Conservation (phyloP, 2,888 invertebrate genomes). For the Sialis fuliginosa region DNA sequence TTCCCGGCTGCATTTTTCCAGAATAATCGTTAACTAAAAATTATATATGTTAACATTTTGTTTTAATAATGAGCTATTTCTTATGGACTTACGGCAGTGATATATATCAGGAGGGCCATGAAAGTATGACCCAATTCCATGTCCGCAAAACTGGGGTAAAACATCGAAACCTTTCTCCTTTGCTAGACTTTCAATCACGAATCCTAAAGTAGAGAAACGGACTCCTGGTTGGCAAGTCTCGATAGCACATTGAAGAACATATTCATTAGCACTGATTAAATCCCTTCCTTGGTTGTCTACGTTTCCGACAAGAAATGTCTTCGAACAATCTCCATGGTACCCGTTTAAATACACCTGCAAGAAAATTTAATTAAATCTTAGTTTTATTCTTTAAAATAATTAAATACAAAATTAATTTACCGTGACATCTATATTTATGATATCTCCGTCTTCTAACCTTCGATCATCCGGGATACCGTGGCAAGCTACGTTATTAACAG, state of each 20-base stretch:
- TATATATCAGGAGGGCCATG: slow-evolving; percentile 84
- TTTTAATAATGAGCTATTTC: not conserved
- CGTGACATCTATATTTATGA: slow-evolving; percentile 80
- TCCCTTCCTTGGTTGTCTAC: slow-evolving; percentile 55
- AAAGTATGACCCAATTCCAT: slow-evolving; percentile 84
- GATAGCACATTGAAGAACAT: slow-evolving; percentile 48
- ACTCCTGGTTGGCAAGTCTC: slow-evolving; percentile 39
- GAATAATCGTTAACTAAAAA: slow-evolving; percentile 40
- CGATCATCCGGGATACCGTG: slow-evolving; percentile 87
- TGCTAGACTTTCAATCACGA: slow-evolving; percentile 44
- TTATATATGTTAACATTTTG: not conserved
- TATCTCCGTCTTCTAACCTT: slow-evolving; percentile 67
- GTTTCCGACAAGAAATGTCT: slow-evolving; percentile 68
- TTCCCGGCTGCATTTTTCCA: slow-evolving; percentile 66
- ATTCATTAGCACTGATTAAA: slow-evolving; percentile 51
- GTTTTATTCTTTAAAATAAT: not conserved
- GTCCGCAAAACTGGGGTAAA: slow-evolving; percentile 70
- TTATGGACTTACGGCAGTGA: slow-evolving; percentile 48
- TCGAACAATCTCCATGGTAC: slow-evolving; percentile 84
- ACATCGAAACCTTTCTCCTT: slow-evolving; percentile 41
- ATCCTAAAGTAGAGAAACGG: slow-evolving; percentile 42
- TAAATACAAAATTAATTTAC: slow-evolving; percentile 31
- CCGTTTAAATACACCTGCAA: slow-evolving; percentile 61
- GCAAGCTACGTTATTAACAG: slow-evolving; percentile 79
- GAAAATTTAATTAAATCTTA: slow-evolving; percentile 7